Percentiles rank a stretch among this genome's conserved stretches.
These are phyloP conservation scores for Lasioglossum calceatum DNA, from an alignment of 2,888 invertebrate genomes.

Conservation along the genomic window DNA sequence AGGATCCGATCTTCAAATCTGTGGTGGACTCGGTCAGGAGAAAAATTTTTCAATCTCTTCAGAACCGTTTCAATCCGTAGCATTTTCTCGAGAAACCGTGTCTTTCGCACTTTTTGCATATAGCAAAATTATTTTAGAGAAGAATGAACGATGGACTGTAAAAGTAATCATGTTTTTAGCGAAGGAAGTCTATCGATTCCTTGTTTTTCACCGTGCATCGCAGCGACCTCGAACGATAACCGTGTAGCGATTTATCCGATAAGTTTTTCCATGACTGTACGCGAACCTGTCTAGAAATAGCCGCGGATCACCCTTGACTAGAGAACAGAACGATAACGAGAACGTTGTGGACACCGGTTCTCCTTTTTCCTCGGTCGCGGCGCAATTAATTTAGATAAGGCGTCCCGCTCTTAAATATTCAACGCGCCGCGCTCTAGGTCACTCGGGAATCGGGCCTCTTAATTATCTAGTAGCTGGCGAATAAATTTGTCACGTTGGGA, in stretches of 20 bases:
- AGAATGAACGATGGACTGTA: too few species aligned
- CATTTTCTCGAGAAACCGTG: too few species aligned
- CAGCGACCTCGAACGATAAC: not conserved
- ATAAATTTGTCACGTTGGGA: slow-evolving; percentile 30
- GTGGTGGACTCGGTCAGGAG: not conserved
- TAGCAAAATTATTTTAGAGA: not conserved
- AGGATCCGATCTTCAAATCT: not conserved
- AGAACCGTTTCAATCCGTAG: not conserved
- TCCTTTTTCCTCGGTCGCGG: slow-evolving; percentile 9
- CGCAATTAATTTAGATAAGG: slow-evolving; percentile 16
- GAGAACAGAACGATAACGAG: slow-evolving; percentile 6
- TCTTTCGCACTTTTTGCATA: not conserved
- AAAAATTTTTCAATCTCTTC: not conserved
- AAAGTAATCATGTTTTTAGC: not conserved
- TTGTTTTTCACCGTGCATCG: not conserved
- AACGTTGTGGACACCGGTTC: not conserved
- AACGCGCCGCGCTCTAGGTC: slow-evolving; percentile 5
- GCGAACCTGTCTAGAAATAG: not conserved
- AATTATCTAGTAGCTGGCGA: slow-evolving; percentile 20
- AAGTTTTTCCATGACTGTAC: not conserved
- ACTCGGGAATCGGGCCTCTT: slow-evolving; percentile 27
- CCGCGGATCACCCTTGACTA: not conserved
- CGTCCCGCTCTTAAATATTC: slow-evolving; percentile 18
- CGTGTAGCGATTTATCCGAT: slow-evolving; percentile 1
- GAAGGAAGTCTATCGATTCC: not conserved